Conservation (phyloP, 2,888 invertebrate genomes). For the Dasysyrphus tricinctus region DNA sequence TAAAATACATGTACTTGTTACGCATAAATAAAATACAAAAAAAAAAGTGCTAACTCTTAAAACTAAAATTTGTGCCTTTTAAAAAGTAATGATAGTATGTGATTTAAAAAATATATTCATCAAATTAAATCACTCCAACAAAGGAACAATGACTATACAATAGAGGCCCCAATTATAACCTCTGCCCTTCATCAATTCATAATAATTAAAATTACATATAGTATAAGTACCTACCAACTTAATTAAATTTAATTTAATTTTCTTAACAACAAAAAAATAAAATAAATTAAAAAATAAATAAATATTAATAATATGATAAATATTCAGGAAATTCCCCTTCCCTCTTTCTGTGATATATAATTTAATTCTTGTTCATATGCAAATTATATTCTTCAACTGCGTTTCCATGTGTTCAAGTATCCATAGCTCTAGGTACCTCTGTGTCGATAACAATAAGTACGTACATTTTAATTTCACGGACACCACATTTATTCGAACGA, state of each 20-base stretch:
- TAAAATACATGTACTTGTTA: too few relatives aligned
- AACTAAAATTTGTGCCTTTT: too few relatives aligned
- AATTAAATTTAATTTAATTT: conserved; percentile 40
- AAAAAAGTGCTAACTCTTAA: too few relatives aligned
- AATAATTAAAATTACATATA: conserved; percentile 9
- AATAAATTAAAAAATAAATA: conserved; percentile 35
- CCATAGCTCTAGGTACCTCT: not conserved
- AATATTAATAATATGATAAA: conserved; percentile 67
- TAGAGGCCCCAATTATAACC: not conserved
- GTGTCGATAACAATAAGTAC: conserved; percentile 24
- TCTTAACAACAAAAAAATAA: conserved; percentile 1
- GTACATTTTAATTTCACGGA: conserved; percentile 63
- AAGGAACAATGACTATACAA: not conserved
- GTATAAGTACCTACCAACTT: not conserved
- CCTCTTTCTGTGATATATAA: not conserved
- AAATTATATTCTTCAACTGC: conserved; percentile 62
- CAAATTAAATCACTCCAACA: not conserved
- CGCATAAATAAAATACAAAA: too few relatives aligned
- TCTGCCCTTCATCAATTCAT: conserved; percentile 14
- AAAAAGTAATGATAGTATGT: too few relatives aligned
- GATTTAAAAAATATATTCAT: not conserved
- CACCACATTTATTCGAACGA: conserved; percentile 16
- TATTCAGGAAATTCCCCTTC: conserved; percentile 62
- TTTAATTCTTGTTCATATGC: conserved; percentile 54
- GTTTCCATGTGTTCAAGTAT: not conserved